phyloP scores from a whole-genome alignment of 2,888 invertebrate species.

The Lepetodrilus schrolli region DNA sequence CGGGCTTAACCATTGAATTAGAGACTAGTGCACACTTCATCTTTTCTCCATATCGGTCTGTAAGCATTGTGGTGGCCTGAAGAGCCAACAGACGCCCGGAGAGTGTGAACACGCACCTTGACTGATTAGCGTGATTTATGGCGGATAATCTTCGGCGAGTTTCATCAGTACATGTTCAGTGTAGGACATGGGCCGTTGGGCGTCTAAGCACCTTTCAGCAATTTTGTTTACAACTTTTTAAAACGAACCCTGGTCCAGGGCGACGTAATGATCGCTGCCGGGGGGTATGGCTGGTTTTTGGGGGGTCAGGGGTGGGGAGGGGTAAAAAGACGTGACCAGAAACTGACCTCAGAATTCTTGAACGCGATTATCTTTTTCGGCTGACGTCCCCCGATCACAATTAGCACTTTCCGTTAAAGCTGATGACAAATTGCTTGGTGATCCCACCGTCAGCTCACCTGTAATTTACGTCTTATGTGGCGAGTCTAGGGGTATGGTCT shows the following conservation, averaged over 20 bases:
- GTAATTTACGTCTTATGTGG: slow-evolving; percentile 25
- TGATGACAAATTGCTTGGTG: slow-evolving; percentile 21
- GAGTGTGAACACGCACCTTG: background rate
- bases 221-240: slow-evolving; percentile 24
- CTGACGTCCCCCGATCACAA: slow-evolving; percentile 16
- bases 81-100: background rate
- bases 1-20: slow-evolving; percentile 12
- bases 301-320: no score
- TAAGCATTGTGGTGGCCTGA: background rate
- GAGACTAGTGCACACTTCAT: slow-evolving; percentile 2
- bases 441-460: background rate
- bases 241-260: slow-evolving; percentile 14
- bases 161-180: slow-evolving; percentile 7
- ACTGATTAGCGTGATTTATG: slow-evolving; percentile 23
- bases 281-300: background rate
- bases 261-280: slow-evolving; percentile 13
- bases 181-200: slow-evolving; percentile 10
- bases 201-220: background rate
- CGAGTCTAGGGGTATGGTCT: background rate
- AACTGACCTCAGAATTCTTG: slow-evolving; percentile 6
- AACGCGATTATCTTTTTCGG: background rate
- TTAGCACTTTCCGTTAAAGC: slow-evolving; percentile 27
- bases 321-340: background rate
- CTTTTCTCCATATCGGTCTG: background rate
- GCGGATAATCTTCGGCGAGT: background rate